These are phyloP conservation scores for Erythrolamprus reginae DNA, from an alignment of 2,113 vertebrate genomes.

Conservation along the genomic window DNA sequence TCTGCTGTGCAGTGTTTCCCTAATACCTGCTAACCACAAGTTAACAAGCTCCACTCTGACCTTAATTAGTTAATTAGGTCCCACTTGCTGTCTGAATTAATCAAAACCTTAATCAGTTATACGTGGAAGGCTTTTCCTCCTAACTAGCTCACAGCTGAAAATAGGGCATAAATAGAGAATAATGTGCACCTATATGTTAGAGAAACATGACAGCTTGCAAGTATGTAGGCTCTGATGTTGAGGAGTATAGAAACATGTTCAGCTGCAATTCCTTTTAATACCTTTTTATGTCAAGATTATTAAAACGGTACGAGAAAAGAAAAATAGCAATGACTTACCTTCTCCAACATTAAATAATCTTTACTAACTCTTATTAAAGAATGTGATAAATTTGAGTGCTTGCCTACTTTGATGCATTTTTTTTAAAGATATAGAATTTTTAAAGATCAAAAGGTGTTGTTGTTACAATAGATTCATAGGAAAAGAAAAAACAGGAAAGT, in stretches of 20 bases:
- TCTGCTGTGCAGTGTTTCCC: not conserved
- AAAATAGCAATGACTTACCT: not conserved
- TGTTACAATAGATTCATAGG: not conserved
- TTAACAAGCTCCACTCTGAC: not conserved
- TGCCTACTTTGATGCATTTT: not conserved
- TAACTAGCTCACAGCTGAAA: not conserved
- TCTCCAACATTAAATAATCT: not conserved
- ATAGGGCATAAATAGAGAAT: not conserved
- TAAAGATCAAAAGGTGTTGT: not conserved
- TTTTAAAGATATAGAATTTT: not conserved
- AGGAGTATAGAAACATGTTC: not conserved
- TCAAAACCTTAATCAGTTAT: not conserved
- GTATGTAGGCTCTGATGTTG: not conserved
- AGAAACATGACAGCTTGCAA: not conserved
- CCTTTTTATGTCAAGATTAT: not conserved
- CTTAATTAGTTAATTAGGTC: not conserved
- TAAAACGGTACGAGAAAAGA: not conserved
- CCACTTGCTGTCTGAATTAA: not conserved
- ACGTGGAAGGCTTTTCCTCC: not conserved
- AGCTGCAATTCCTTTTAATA: not conserved
- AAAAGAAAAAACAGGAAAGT: not conserved
- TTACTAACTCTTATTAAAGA: not conserved
- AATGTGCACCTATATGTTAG: not conserved
- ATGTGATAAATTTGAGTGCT: not conserved
- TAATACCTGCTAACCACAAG: not conserved